These are phyloP conservation scores for Carassius gibelio DNA, from an alignment of 2,113 vertebrate genomes.

Conservation along the genomic window DNA sequence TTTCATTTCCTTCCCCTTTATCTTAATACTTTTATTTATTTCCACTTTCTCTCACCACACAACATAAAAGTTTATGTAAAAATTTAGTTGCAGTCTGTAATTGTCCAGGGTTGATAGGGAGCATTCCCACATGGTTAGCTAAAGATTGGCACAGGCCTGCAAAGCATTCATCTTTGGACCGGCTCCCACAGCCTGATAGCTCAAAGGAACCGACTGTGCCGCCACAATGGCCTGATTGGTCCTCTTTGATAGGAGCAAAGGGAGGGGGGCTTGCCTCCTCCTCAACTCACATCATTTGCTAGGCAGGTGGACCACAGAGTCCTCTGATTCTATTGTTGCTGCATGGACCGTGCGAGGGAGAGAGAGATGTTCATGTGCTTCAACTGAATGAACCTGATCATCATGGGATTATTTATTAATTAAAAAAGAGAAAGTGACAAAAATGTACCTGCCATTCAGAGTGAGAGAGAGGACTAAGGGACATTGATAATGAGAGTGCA, in stretches of 20 bases:
- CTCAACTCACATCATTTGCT: conserved; percentile 91
- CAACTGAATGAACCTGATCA: conserved; percentile 93
- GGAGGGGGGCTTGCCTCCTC: conserved; percentile 72
- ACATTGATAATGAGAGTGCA: conserved; percentile 20
- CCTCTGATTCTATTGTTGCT: conserved; percentile 98
- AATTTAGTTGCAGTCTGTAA: conserved; percentile 88
- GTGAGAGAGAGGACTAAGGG: conserved; percentile 78
- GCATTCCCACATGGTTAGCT: conserved; percentile 94
- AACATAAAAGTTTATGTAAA: conserved; percentile 72
- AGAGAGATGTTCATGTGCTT: conserved; percentile 80
- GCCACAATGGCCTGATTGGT: conserved; percentile 99
- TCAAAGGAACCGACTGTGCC: conserved; percentile 98
- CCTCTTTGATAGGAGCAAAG: conserved; percentile 83
- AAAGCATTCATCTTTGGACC: conserved; percentile 92
- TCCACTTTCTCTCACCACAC: conserved; percentile 42
- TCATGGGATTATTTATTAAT: conserved; percentile 97
- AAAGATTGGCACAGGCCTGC: conserved; percentile 94
- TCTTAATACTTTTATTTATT: neutral
- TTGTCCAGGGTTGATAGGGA: conserved; percentile 88
- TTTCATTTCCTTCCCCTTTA: conserved; percentile 21
- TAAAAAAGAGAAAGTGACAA: conserved; percentile 58
- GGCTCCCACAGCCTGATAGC: conserved; percentile 94
- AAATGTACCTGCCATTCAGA: conserved; percentile 74
- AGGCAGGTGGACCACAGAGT: conserved; percentile 99
- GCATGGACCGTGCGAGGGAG: conserved; percentile 68